Evolutionary conservation across 2,888 invertebrate species (phyloP), one percentile per base, ranked within the genome.

Genomic region (Aromia moschata): DNA sequence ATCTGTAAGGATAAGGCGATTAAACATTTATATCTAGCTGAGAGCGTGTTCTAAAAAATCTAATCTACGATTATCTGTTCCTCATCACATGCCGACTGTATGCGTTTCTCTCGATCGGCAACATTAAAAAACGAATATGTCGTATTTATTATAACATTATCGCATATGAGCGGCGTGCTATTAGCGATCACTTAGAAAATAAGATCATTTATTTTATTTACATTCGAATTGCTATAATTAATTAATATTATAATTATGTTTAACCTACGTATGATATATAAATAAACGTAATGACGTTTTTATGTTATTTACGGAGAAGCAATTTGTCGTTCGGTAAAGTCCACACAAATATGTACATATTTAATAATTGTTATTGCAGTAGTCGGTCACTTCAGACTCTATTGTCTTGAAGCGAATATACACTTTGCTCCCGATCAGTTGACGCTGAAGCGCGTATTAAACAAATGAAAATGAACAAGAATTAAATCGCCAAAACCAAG

Each of bases 211-310:
- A 56, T 41, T 58, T 52, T 58, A 58, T 61, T 60, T 60, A 58
- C 64, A 61, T 53, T 54, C 54, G 43, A 44, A 57, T 61, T 63
- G 37, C 55, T 52, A 56, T 63, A 59, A 64, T 64, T 60, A 64
- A 67, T 67, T 65, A 62, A 65, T 64, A 62, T 61, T 52, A 58
- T 59, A 65, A 67, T 65, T 65, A 63, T 52, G 41, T 16, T 43
- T 64, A 62, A 67, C 62, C 60, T 67, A 60, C 64, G 64, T 62
- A 58, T 47, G 57, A 55, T 57, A 62, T 53, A 65, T 61, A 65
- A 67, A 65, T 65, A 65, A n/a, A 62, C 59, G 41, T 51, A 61
- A 57, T 67, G 64, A 67, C 64, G 64, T 60, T 65, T 64, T 64
- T 58, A 64, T 56, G 51, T 55, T 62, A 67, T 64, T 64, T 64